Evolutionary conservation across 35 echinoderm and acorn worm genomes (phyloP).

Genomic region (Amphiura filiformis): DNA sequence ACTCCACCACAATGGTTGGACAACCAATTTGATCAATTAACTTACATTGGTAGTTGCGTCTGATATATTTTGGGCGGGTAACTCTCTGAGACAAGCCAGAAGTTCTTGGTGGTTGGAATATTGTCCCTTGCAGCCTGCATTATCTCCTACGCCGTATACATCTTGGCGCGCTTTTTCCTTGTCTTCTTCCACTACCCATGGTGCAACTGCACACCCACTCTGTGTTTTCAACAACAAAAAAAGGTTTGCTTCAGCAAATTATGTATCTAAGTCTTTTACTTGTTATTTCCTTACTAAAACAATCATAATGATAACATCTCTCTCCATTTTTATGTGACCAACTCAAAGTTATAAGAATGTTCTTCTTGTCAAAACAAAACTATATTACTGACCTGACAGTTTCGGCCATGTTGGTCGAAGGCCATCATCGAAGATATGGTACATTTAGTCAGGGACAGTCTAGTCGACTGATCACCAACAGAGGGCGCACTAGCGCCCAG

Average conservation of each 20-base stretch:
- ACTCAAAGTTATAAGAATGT: too few species aligned
- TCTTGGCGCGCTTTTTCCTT: background rate
- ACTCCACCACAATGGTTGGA: too few species aligned
- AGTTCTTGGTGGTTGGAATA: background rate
- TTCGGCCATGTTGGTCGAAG: too few species aligned
- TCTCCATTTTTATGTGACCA: too few species aligned
- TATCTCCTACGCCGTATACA: background rate
- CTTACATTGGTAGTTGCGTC: background rate
- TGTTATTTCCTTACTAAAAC: too few species aligned
- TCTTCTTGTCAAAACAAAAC: too few species aligned
- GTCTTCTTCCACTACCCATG: slow-evolving; percentile 24
- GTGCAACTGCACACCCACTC: slow-evolving; percentile 40
- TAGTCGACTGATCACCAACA: too few species aligned
- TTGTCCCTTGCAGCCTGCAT: background rate
- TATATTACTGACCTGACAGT: too few species aligned
- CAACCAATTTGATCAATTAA: background rate
- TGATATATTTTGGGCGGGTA: background rate
- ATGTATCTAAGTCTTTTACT: background rate
- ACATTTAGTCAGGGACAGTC: too few species aligned
- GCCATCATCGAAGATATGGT: too few species aligned
- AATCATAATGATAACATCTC: too few species aligned
- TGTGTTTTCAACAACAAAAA: background rate
- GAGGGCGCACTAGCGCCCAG: too few species aligned
- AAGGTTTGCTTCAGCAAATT: background rate
- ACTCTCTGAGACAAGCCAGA: background rate